These are phyloP conservation scores for Pogonocichla stellata DNA, from an alignment of 2,113 vertebrate species.

Conservation along the genomic window DNA sequence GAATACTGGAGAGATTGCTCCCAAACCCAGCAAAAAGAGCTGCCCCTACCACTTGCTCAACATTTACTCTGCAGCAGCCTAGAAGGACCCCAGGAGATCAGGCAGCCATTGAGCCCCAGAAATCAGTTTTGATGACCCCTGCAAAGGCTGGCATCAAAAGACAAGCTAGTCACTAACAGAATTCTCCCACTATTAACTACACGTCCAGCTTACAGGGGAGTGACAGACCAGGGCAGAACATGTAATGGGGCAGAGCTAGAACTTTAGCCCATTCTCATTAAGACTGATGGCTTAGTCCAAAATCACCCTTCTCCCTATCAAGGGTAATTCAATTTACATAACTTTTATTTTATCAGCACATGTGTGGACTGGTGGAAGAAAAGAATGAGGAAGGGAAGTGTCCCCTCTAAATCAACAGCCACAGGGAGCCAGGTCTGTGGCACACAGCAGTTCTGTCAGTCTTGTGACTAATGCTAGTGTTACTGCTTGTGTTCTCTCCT, in stretches of 20 bases:
- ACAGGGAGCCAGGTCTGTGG: neutral
- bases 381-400: neutral
- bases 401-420: neutral
- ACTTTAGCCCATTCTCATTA: neutral
- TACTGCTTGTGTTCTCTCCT: neutral
- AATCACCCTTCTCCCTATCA: neutral
- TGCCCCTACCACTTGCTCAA: neutral
- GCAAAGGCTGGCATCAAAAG: neutral
- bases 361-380: neutral
- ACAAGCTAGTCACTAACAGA: neutral
- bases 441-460: neutral
- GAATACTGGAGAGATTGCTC: neutral
- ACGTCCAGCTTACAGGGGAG: rapidly evolving
- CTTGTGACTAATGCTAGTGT: neutral
- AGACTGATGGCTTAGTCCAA: neutral
- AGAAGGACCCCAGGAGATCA: neutral
- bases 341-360: neutral
- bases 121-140: neutral
- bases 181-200: neutral
- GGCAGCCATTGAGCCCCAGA: neutral
- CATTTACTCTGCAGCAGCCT: neutral
- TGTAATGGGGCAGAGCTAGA: neutral
- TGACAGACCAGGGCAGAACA: neutral
- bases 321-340: neutral
- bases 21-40: neutral